Evolutionary conservation across 2,888 invertebrate genomes (phyloP).

Genomic region (Anagyrus pseudococci): DNA sequence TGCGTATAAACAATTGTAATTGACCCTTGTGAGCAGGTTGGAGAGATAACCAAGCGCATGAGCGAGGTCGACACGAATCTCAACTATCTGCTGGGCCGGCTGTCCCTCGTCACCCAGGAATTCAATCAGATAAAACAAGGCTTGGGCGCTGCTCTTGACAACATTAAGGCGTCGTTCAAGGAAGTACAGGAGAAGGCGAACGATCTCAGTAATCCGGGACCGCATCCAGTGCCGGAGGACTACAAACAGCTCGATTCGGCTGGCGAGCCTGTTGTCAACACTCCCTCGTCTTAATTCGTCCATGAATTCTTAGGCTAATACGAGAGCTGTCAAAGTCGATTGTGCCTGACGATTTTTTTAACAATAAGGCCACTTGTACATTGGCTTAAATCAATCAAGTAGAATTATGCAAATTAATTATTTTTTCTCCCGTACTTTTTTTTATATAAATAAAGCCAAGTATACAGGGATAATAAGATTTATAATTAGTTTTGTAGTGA

Average conservation of each 20-base stretch:
- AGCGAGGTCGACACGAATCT: slow-evolving; percentile 80
- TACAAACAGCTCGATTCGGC: slow-evolving; percentile 50
- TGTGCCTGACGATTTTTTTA: too few relatives aligned
- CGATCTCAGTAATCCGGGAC: slow-evolving; percentile 58
- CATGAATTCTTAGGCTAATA: too few relatives aligned
- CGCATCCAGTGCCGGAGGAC: slow-evolving; percentile 60
- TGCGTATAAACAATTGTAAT: not conserved
- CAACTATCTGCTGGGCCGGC: slow-evolving; percentile 79
- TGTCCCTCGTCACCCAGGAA: slow-evolving; percentile 83
- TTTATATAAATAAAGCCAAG: too few relatives aligned
- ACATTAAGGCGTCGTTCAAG: slow-evolving; percentile 72
- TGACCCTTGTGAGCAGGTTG: slow-evolving; percentile 65
- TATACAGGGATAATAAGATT: too few relatives aligned
- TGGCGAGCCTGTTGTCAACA: slow-evolving; percentile 6
- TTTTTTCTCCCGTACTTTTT: too few relatives aligned
- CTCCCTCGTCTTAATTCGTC: not conserved
- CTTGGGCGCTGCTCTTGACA: slow-evolving; percentile 75
- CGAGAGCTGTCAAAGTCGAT: too few relatives aligned
- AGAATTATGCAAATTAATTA: too few relatives aligned
- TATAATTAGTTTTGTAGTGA: too few relatives aligned
- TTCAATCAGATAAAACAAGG: slow-evolving; percentile 82
- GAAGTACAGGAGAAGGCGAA: slow-evolving; percentile 66
- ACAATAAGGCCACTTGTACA: too few relatives aligned
- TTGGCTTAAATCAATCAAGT: too few relatives aligned
- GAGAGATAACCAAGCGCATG: slow-evolving; percentile 78